A percentile compares a stretch with the other conserved stretches of the same genome.
Evolutionary conservation across 1,140 invertebrate species (phyloP).

Genomic region (Vanessa tameamea): DNA sequence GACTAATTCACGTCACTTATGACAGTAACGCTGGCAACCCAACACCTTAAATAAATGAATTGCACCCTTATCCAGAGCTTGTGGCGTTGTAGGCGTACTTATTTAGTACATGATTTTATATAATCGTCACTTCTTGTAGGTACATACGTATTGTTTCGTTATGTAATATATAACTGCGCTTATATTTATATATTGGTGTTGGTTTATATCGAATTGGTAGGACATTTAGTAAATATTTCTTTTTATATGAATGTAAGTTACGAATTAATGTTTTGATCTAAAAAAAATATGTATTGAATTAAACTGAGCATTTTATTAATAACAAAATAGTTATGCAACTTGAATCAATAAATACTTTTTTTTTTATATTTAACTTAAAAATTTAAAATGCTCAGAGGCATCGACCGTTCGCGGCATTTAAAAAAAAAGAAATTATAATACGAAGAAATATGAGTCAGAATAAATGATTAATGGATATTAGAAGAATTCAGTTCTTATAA

Average conservation of each 20-base stretch:
- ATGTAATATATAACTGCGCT: conserved; percentile 61
- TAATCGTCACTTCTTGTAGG: conserved; percentile 36
- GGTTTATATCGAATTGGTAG: conserved; percentile 44
- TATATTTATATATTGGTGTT: conserved; percentile 66
- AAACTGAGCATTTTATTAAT: conserved; percentile 30
- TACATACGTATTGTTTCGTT: conserved; percentile 51
- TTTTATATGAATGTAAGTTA: conserved; percentile 19
- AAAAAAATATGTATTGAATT: conserved; percentile 24
- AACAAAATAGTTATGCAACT: background rate
- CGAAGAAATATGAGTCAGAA: too few species aligned
- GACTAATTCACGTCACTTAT: conserved; percentile 22
- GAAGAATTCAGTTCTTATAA: too few species aligned
- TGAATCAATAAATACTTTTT: background rate
- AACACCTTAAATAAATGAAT: conserved; percentile 58
- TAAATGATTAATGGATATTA: too few species aligned
- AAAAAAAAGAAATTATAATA: background rate
- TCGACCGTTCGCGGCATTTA: conserved; percentile 25
- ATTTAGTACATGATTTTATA: conserved; percentile 44
- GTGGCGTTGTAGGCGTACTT: conserved; percentile 73
- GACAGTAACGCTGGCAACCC: conserved; percentile 59
- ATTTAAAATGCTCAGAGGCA: conserved; percentile 28
- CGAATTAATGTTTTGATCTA: conserved; percentile 10
- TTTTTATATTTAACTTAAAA: background rate
- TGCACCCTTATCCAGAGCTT: conserved; percentile 72
- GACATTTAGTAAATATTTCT: conserved; percentile 26